These are phyloP conservation scores for Struthidea cinerea DNA, from an alignment of 2,113 vertebrate genomes.

Conservation along the genomic window DNA sequence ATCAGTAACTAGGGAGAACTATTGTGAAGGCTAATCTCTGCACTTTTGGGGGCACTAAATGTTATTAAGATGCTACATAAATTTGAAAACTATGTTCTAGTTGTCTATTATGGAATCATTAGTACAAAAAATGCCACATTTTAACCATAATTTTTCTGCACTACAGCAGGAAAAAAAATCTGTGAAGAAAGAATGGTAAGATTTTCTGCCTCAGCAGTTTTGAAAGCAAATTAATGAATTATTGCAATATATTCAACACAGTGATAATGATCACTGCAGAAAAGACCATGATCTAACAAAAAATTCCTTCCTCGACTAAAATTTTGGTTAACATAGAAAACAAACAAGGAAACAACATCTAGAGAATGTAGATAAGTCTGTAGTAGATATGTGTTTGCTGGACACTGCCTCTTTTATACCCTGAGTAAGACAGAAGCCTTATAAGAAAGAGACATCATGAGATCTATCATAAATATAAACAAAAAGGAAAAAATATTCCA, in stretches of 20 bases:
- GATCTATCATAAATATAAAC: neutral
- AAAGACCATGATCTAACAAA: neutral
- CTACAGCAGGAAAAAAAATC: neutral
- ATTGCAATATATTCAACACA: neutral
- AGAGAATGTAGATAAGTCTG: neutral
- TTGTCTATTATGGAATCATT: neutral
- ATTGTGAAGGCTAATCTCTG: neutral
- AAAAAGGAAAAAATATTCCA: neutral
- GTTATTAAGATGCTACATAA: neutral
- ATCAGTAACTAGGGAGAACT: neutral
- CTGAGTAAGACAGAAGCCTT: neutral
- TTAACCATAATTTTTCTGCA: neutral
- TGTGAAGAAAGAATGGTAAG: neutral
- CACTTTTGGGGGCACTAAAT: neutral
- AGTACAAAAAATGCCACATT: neutral
- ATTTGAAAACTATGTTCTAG: neutral
- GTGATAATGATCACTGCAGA: neutral
- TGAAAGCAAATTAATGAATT: neutral
- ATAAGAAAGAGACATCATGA: neutral
- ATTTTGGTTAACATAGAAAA: neutral
- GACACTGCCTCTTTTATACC: neutral
- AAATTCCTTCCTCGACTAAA: neutral
- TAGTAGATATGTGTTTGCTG: neutral
- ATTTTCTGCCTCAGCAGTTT: neutral
- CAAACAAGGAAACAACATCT: neutral